A percentile compares a stretch with the other conserved stretches of the same genome.
phyloP scores from a whole-genome alignment of 2,888 invertebrate genomes.

The Tachystola acroxantha region DNA sequence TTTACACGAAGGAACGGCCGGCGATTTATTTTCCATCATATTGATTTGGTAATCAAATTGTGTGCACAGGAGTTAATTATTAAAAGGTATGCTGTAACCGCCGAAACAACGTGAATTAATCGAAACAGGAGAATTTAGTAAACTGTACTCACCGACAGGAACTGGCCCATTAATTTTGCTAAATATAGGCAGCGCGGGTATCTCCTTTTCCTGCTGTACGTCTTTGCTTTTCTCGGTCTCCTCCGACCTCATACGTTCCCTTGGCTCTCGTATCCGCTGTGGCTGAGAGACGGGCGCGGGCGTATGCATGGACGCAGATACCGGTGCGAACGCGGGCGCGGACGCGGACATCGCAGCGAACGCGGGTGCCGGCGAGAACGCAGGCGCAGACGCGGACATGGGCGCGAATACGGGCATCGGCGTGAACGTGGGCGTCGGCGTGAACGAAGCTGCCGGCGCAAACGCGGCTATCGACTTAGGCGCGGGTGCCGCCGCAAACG shows the following conservation, averaged over 20 bases:
- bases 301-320: slow-evolving; percentile 9
- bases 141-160: slow-evolving; percentile 41
- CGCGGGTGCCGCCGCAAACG: no score
- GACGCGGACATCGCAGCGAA: slow-evolving; percentile 20
- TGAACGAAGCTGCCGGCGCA: no score
- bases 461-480: no score
- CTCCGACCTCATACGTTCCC: slow-evolving; percentile 42
- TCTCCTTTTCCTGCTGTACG: slow-evolving; percentile 25
- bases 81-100: no score
- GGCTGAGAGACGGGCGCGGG: slow-evolving; percentile 35
- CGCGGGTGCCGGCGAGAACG: slow-evolving; percentile 19
- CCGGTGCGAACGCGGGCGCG: slow-evolving; percentile 11
- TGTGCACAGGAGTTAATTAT: no score
- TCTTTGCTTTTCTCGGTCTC: slow-evolving; percentile 37
- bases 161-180: slow-evolving; percentile 43
- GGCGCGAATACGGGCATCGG: slow-evolving; percentile 18
- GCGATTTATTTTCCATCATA: no score
- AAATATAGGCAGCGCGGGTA: slow-evolving; percentile 5
- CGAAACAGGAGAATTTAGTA: no score
- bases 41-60: no score
- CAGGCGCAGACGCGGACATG: slow-evolving; percentile 16
- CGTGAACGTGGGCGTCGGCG: slow-evolving; percentile 19
- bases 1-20: no score
- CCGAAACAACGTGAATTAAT: no score
- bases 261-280: slow-evolving; percentile 48